Conservation (phyloP, 2,113 vertebrate species). For the Laticauda laticaudata region DNA sequence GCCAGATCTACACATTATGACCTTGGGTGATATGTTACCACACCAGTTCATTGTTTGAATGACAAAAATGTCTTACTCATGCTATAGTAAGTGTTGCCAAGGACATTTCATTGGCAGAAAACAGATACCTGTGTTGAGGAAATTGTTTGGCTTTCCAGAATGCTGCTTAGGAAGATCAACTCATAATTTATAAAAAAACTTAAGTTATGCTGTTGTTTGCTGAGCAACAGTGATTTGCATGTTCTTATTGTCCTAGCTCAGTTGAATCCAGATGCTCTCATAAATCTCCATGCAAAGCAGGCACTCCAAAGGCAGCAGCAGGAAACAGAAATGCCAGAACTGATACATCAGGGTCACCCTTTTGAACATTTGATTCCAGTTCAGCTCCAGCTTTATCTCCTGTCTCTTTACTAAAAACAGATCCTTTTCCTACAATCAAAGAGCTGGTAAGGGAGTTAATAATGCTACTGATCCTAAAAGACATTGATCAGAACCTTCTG, state of each 20-base stretch:
- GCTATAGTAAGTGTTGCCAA: conserved; percentile 57
- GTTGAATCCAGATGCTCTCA: conserved; percentile 62
- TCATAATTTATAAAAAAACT: conserved; percentile 65
- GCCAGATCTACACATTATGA: conserved; percentile 49
- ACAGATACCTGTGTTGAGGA: conserved; percentile 58
- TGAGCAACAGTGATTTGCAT: conserved; percentile 15
- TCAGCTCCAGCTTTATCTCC: conserved; percentile 40
- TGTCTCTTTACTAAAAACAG: conserved; percentile 45
- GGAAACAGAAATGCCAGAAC: conserved; percentile 52
- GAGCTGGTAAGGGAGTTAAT: conserved; percentile 55
- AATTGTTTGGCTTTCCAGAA: conserved; percentile 59
- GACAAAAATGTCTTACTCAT: conserved; percentile 36
- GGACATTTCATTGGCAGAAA: conserved; percentile 54
- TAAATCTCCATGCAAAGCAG: conserved; percentile 64
- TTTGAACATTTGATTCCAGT: conserved; percentile 54
- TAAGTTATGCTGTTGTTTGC: conserved; percentile 41
- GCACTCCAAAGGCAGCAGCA: conserved; percentile 35
- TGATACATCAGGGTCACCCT: conserved; percentile 25
- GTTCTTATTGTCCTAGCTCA: conserved; percentile 36
- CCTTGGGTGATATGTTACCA: conserved; percentile 52
- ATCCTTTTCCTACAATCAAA: conserved; percentile 56
- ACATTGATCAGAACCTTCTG: conserved; percentile 54
- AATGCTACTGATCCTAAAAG: conserved; percentile 59
- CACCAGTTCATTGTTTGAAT: conserved; percentile 52
- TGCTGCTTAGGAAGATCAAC: conserved; percentile 54